Base-by-base conservation (phyloP, 2,888 invertebrate genomes). In the Cristatella mucedo region DNA sequence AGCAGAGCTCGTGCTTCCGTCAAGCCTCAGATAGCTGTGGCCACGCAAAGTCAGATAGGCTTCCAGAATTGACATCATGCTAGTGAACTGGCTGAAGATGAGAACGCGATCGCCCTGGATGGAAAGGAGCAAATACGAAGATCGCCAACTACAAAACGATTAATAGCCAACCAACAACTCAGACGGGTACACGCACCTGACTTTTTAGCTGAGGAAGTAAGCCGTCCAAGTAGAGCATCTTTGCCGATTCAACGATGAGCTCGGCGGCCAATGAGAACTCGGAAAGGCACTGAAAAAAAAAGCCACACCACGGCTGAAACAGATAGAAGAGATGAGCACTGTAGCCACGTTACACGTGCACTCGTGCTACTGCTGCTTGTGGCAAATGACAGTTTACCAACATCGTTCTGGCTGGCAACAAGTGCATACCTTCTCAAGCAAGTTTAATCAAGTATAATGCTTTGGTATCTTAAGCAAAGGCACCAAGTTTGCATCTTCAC, bases 1-100 rank as follows among this genome's bases (percentile, higher is more conserved):
- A 15, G 51, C 49, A 4, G 63, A 63, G 4, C 83, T 81, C 0
- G 91, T 93, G 47, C 75, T 76, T 2, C 93, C 93, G 62, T 95
- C 93, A 13, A 95, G 70, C 34, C 93, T 73, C 46, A 84, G 67
- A 65, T 76, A 93, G 11, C 74, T 73, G 61, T 82, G 71, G 1
- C 74, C 72, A 30, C 78, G 49, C 40, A 81, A 70, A n/a, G 71
- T 69, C 52, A 93, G 70, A 69, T 83, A 95, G 33, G 79, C 79
- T 67, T 91, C 86, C 51, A 95, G 67, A 48, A 95, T 75, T 67
- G 95, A 87, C 60, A 95, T 71, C 74, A 95, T 76, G 74, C 87
- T 85, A 22, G 84, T 83, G 69, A 93, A 95, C 72, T 95, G 95
- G 61, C 86, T 87, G 71, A 95, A 95, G 49, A 95, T 73, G 43